Evolutionary conservation across 1,140 invertebrate genomes (phyloP).

Genomic region (Brachionus koreanus): DNA sequence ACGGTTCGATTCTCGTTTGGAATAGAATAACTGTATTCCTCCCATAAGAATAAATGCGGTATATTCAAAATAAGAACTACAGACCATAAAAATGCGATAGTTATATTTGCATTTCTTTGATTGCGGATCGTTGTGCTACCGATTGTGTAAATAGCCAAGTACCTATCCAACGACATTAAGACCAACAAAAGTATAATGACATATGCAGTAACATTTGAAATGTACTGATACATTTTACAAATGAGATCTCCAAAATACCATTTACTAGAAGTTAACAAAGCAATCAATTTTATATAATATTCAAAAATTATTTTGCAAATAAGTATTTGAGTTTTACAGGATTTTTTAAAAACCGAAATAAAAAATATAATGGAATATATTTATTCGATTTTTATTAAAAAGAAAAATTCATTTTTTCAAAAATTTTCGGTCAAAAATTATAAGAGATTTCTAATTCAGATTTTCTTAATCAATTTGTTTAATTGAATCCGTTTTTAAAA

Average conservation of each 20-base stretch:
- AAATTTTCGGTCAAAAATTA: no score
- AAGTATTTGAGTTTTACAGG: no score
- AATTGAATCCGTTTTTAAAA: no score
- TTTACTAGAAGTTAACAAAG: slow-evolving; percentile 20
- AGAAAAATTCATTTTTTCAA: no score
- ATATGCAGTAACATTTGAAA: slow-evolving; percentile 70
- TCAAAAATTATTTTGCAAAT: slow-evolving; percentile 60
- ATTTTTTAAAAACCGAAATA: no score
- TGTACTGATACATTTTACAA: slow-evolving; percentile 80
- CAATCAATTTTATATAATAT: background rate
- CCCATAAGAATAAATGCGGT: slow-evolving; percentile 68
- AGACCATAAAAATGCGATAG: slow-evolving; percentile 71
- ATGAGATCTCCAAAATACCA: slow-evolving; percentile 87
- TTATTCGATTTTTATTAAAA: no score
- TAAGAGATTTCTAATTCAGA: no score
- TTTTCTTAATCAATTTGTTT: no score
- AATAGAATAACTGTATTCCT: slow-evolving; percentile 64
- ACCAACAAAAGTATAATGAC: slow-evolving; percentile 89
- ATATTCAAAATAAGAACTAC: slow-evolving; percentile 68
- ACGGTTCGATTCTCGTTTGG: slow-evolving; percentile 63
- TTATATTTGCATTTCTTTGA: slow-evolving; percentile 72
- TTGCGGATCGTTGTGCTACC: slow-evolving; percentile 84
- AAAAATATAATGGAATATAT: no score
- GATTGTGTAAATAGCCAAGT: slow-evolving; percentile 87
- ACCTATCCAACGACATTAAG: slow-evolving; percentile 88